Base-by-base conservation (phyloP, 2,113 vertebrate genomes). In the Typhlomys cinereus region DNA sequence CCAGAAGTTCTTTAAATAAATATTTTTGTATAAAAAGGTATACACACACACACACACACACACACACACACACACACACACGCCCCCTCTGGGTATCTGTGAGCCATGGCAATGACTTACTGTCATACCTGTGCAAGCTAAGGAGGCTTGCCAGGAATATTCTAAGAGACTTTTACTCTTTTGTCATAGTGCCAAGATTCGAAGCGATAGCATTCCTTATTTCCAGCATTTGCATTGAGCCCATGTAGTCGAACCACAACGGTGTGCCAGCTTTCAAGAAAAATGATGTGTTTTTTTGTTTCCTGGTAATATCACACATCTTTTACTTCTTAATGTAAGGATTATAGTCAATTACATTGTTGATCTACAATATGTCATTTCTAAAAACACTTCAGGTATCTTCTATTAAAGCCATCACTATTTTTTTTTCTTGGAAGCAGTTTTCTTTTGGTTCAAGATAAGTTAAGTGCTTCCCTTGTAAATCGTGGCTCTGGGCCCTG, bases 61-160 rank as follows among this genome's bases (percentile, higher is more conserved):
- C 13, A 54, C 7, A 11, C 5, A 64, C 7, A 48, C 34, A 46
- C 44, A n/a, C 25, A 46, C 5, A 27, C 21, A 14, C 8, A 84
- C 18, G n/a, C 21, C 2, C 20, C 6, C 29, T 11, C 39, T 7
- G 89, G 7, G 61, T 81, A 79, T 85, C 34, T 59, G 29, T 71
- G 89, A 92, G 39, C 50, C 34, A 36, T 44, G 76, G 46, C 73
- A 87, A 48, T 91, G 92, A 93, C 89, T 93, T 92, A 87, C 85
- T 93, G 93, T 85, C 76, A 92, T 44, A 80, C 27, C 57, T 59
- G n/a, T 85, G 62, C 80, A 88, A 93, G 67, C 75, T 91, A 92
- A 73, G n/a, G 54, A 66, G 46, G 41, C 48, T 85, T 83, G 34
- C 48, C 25, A 93, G 62, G 81, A 89, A 81, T 90, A 82, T 93